Evolutionary conservation across 2,113 vertebrate species (phyloP).

Genomic region (Pyrgilauda ruficollis): DNA sequence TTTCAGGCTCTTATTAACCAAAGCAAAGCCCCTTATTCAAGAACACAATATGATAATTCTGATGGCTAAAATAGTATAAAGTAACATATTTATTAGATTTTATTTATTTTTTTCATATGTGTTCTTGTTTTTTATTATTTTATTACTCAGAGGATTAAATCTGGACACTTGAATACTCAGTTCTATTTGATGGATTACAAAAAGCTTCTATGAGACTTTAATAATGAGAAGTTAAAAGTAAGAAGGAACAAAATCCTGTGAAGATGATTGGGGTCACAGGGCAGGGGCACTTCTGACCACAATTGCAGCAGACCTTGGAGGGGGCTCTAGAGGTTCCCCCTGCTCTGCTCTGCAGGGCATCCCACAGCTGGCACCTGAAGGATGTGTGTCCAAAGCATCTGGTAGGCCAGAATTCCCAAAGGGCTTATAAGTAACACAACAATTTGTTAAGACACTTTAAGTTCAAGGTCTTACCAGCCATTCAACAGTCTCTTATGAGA

Average conservation of each 20-base stretch:
- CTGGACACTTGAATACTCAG: not conserved
- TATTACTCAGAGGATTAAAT: not conserved
- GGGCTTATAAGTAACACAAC: not conserved
- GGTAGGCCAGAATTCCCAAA: not conserved
- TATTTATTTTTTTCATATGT: not conserved
- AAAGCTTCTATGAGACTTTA: not conserved
- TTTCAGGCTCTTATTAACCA: not conserved
- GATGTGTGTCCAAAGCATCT: not conserved
- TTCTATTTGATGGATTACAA: not conserved
- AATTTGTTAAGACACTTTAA: not conserved
- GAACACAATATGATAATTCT: not conserved
- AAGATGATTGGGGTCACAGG: fast-evolving
- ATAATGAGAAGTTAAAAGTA: not conserved
- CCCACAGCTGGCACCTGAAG: not conserved
- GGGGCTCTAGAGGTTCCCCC: not conserved
- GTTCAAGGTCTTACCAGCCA: not conserved
- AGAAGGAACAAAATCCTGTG: not conserved
- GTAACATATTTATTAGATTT: not conserved
- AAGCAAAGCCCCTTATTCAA: not conserved
- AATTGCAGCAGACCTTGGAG: not conserved
- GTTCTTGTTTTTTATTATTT: not conserved
- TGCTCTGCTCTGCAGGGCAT: not conserved
- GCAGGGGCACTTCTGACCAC: not conserved
- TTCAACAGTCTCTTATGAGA: not conserved
- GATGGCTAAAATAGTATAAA: not conserved